Evolutionary conservation across 2,113 vertebrate genomes (phyloP).

Genomic region (Dendropsophus ebraccatus): DNA sequence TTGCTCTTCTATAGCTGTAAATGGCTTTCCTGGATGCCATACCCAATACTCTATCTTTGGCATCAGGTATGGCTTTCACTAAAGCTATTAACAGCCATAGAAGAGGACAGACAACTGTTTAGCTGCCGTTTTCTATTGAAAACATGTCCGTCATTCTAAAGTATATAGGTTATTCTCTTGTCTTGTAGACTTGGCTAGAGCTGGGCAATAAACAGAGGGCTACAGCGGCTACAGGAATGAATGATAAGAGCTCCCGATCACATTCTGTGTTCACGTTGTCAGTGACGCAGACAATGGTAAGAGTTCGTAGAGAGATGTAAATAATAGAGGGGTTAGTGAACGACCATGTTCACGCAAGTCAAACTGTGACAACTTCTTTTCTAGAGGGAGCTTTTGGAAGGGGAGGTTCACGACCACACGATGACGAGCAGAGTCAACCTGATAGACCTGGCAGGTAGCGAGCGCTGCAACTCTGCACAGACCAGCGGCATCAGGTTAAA

Average conservation of each 20-base stretch:
- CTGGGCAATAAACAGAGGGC: constrained; percentile 93
- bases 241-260: constrained; percentile 95
- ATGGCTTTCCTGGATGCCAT: no score
- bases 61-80: no score
- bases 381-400: constrained; percentile 85
- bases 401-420: constrained; percentile 84
- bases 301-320: background rate
- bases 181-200: constrained; percentile 84
- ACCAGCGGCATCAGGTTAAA: constrained; percentile 85
- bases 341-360: background rate
- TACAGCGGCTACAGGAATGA: constrained; percentile 95
- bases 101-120: no score
- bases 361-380: background rate
- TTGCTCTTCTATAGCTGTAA: no score
- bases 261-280: constrained; percentile 91
- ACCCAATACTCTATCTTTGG: no score
- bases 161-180: constrained; percentile 5
- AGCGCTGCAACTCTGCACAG: constrained; percentile 81
- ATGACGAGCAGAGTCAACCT: constrained; percentile 89
- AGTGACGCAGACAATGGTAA: constrained; percentile 83
- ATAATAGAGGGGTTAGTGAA: background rate
- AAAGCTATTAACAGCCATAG: no score
- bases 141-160: no score
- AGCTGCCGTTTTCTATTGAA: no score
- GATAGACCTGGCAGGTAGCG: constrained; percentile 91